Conservation (phyloP, 2,888 invertebrate genomes). For the Himalopsyche tibetana region DNA sequence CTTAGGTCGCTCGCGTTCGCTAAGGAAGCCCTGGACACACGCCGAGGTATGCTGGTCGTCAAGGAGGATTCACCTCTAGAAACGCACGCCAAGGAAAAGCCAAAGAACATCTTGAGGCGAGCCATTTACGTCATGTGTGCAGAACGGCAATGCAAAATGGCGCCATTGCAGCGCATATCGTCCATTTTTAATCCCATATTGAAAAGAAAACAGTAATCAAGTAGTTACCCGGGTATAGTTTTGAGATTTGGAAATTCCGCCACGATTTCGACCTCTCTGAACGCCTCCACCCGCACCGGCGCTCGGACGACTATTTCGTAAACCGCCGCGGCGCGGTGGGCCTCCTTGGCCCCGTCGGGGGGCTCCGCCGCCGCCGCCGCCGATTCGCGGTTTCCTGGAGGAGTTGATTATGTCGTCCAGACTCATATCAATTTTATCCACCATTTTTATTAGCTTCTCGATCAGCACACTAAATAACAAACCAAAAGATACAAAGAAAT, state of each 20-base stretch:
- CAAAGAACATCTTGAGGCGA: not conserved
- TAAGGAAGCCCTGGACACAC: not conserved
- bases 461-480: no score
- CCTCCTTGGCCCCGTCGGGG: constrained; percentile 72
- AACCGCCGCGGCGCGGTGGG: constrained; percentile 71
- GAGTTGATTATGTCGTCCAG: constrained; percentile 97
- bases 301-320: constrained; percentile 70
- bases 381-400: constrained; percentile 82
- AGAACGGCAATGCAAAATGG: constrained; percentile 3
- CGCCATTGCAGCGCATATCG: not conserved
- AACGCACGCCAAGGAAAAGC: not conserved
- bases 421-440: constrained; percentile 97
- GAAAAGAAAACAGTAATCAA: constrained; percentile 67
- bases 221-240: constrained; percentile 83
- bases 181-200: constrained; percentile 30
- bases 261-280: constrained; percentile 84
- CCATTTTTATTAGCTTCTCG: constrained; percentile 79
- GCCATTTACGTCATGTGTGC: not conserved
- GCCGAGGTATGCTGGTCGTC: not conserved
- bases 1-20: not conserved
- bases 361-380: constrained; percentile 76
- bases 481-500: no score
- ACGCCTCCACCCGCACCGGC: constrained; percentile 77
- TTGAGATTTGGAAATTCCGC: constrained; percentile 80
- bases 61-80: constrained; percentile 9